Evolutionary conservation across 2,113 vertebrate species (phyloP).

Genomic region (Mesocricetus auratus): DNA sequence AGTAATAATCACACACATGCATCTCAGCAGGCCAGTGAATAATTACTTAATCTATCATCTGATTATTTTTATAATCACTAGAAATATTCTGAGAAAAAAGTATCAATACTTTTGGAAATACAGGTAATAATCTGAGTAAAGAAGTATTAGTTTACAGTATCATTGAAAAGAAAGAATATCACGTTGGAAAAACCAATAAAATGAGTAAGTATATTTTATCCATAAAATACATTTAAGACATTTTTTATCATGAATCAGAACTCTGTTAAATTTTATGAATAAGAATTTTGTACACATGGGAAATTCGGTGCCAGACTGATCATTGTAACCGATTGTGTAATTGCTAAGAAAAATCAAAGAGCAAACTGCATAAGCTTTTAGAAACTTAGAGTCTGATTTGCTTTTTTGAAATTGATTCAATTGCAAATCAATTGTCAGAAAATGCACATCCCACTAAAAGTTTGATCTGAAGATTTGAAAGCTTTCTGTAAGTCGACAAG

Average conservation of each 20-base stretch:
- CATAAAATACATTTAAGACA: slow-evolving; percentile 30
- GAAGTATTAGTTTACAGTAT: background rate
- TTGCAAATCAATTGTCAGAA: slow-evolving; percentile 51
- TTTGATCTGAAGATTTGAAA: slow-evolving; percentile 52
- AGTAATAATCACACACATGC: background rate
- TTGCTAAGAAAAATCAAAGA: slow-evolving; percentile 21
- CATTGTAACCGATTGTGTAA: slow-evolving; percentile 31
- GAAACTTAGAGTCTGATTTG: slow-evolving; percentile 21
- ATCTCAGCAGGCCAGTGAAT: background rate
- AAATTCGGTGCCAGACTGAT: slow-evolving; percentile 14
- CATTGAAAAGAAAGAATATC: background rate
- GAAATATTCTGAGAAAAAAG: background rate
- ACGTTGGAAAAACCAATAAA: background rate
- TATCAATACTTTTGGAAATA: slow-evolving; percentile 38
- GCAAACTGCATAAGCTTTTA: background rate
- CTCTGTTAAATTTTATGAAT: slow-evolving; percentile 50
- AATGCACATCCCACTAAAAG: slow-evolving; percentile 49
- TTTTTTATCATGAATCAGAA: slow-evolving; percentile 32
- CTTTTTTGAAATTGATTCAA: slow-evolving; percentile 15
- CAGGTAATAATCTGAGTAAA: background rate
- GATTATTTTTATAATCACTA: slow-evolving; percentile 42
- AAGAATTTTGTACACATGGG: background rate
- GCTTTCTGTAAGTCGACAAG: background rate
- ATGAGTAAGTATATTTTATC: background rate
- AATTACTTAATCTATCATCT: slow-evolving; percentile 33